phyloP scores from a whole-genome alignment of 2,888 invertebrate genomes.

The Mechanitis mazaeus region DNA sequence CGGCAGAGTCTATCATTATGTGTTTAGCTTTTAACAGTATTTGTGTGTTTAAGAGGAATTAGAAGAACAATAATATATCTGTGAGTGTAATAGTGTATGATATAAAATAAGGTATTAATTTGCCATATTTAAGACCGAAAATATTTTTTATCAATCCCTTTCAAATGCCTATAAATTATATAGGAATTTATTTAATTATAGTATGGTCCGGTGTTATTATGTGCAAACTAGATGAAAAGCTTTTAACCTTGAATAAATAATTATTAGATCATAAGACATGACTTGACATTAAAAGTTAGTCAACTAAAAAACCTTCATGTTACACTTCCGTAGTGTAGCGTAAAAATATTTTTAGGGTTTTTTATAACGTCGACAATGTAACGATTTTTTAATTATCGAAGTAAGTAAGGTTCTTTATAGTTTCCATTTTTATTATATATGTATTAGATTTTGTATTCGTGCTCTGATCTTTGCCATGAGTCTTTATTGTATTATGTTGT shows the following conservation, averaged over 20 bases:
- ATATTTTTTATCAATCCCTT: no score
- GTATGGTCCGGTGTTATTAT: neutral
- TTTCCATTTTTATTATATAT: conserved; percentile 17
- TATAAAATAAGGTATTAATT: no score
- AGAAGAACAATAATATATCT: no score
- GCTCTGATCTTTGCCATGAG: conserved; percentile 2
- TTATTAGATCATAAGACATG: neutral
- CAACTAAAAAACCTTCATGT: neutral
- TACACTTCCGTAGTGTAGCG: neutral
- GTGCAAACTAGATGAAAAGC: neutral
- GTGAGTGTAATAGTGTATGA: no score
- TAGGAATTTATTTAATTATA: no score
- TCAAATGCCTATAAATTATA: no score
- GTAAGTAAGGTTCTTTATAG: conserved; percentile 13
- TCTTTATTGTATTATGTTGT: conserved; percentile 17
- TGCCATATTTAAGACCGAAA: no score
- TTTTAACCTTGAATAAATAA: neutral
- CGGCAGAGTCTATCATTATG: neutral
- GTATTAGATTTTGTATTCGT: conserved; percentile 2
- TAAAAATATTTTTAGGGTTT: conserved; percentile 3
- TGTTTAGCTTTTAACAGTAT: conserved; percentile 1
- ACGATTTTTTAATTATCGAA: conserved; percentile 7
- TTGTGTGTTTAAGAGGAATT: neutral
- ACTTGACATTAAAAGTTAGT: neutral
- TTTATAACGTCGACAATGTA: conserved; percentile 4